Base-by-base conservation (phyloP, 2,888 invertebrate genomes). In the Eupithecia inturbata region DNA sequence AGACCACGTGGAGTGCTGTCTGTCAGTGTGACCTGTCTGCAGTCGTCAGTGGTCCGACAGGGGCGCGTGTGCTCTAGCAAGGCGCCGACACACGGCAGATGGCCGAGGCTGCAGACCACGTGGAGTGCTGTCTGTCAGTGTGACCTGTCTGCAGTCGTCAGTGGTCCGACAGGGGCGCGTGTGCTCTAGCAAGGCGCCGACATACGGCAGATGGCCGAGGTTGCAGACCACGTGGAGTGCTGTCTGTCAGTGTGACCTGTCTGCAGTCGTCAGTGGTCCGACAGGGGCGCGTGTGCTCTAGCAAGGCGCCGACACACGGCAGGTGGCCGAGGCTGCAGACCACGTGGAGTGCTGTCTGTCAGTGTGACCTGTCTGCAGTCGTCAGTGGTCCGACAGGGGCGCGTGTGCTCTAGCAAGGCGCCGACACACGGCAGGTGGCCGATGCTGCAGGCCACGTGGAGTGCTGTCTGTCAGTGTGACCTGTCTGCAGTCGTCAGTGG, bases 171-270 rank as follows among this genome's bases (percentile, higher is more conserved):
- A 83, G 19, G 80, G 80, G 78, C 83, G 86, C 0, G 82, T 77
- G 79, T 88, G 82, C 0, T 80, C 73, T 0, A 98, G 94, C 77
- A 99, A 94, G 12, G 96, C 95, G 78, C 97, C 97, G 0, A 98
- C 96, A 69, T 98, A 95, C 75, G 96, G 96, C 75, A 96, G 95
- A 89, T 98, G 98, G 28, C 98, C 98, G 72, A 97, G 95, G 75
- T 97, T 95, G 87, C 98, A 97, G 16, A 99, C 98, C 77, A 98
- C 96, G 91, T 99, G 99, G 16, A 99, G 94, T 71, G 98, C 97
- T 77, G 97, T 99, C 91, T 99, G 98, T n/a, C 1, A 31, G 62
- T 31, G 36, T 22, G 12, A 66, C 49, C 75, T 76, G 67, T 1
- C 76, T 78, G 33, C 63, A 66, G 68, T 77, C 78, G 39, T 70